Evolutionary conservation across 2,797 vertebrate genomes (phyloP), one percentile per base, ranked within the genome.

Genomic region (Malurus splendens): DNA sequence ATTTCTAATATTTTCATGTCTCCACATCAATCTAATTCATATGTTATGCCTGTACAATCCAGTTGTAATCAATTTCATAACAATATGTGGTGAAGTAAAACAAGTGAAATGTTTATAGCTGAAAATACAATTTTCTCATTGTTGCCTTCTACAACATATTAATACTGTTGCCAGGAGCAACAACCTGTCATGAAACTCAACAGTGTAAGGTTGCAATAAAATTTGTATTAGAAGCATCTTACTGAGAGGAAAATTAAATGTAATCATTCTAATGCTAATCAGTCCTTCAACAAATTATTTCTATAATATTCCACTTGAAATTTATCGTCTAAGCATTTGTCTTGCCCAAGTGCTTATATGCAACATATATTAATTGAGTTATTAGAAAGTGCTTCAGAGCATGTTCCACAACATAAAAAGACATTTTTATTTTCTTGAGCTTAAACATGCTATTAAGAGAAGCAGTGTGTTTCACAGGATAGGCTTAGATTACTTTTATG

Each of bases 111-210:
- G 90, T 88, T 95, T 80, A 32, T 54, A 85, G 67, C 56, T 72
- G 82, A 90, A 88, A 94, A 90, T 86, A 84, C 44, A 25, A 30
- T 76, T 92, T 94, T 93, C 68, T 92, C 50, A 81, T 93, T 94
- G 17, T 93, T 91, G 59, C 71, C 66, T 77, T 51, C 70, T 80
- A 51, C 20, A 24, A 83, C 71, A 41, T 83, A 84, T 48, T 92
- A 94, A 76, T 55, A 65, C 61, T 12, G 96, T 96, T 97, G 95
- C 96, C 91, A 96, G 65, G 93, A 92, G 96, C 97, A 97, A 47
- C 97, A 96, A 48, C 60, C 38, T 91, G 81, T 91, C 86, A 80
- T 83, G 74, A 95, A 95, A 95, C 93, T 89, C 76, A 84, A 42
- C 59, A 70, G 70, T 1, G 41, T 82, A 89, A 81, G 65, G 60